Percentiles rank a stretch among this genome's conserved stretches.
Conservation (phyloP, 2,888 invertebrate species). For the Aricia artaxerxes region DNA sequence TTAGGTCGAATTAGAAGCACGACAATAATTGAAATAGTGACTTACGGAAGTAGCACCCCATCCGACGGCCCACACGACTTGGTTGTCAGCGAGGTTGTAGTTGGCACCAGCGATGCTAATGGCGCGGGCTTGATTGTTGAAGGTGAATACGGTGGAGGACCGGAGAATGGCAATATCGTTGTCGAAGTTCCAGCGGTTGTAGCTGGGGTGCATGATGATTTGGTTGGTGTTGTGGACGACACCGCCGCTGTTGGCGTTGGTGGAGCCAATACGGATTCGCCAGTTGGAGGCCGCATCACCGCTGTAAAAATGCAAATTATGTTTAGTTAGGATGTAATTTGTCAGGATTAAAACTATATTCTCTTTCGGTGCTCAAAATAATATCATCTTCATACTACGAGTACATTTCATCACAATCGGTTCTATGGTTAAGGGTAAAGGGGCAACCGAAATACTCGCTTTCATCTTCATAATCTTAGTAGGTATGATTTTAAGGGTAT, state of each 20-base stretch:
- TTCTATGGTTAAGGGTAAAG: too few species aligned
- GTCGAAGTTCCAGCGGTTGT: slow-evolving; percentile 46
- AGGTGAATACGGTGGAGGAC: slow-evolving; percentile 39
- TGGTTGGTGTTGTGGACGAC: slow-evolving; percentile 39
- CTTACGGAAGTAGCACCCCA: slow-evolving; percentile 49
- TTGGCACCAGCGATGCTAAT: slow-evolving; percentile 46
- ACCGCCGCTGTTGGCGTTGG: slow-evolving; percentile 55
- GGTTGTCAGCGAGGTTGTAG: slow-evolving; percentile 47
- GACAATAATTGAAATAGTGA: slow-evolving; percentile 23
- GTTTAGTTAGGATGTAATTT: background rate
- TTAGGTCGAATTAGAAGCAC: background rate
- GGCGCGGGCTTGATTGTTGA: slow-evolving; percentile 41
- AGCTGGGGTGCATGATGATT: slow-evolving; percentile 53
- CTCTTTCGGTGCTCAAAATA: too few species aligned
- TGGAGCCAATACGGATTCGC: slow-evolving; percentile 55
- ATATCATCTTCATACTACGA: too few species aligned
- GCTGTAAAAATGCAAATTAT: slow-evolving; percentile 41
- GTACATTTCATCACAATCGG: too few species aligned
- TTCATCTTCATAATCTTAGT: too few species aligned
- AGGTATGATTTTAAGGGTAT: too few species aligned
- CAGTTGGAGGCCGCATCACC: slow-evolving; percentile 46
- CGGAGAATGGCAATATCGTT: slow-evolving; percentile 41
- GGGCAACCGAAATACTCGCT: too few species aligned
- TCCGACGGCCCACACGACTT: slow-evolving; percentile 50
- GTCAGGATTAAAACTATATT: too few species aligned